phyloP scores from a whole-genome alignment of 2,113 vertebrate genomes.

The Dipodomys merriami region DNA sequence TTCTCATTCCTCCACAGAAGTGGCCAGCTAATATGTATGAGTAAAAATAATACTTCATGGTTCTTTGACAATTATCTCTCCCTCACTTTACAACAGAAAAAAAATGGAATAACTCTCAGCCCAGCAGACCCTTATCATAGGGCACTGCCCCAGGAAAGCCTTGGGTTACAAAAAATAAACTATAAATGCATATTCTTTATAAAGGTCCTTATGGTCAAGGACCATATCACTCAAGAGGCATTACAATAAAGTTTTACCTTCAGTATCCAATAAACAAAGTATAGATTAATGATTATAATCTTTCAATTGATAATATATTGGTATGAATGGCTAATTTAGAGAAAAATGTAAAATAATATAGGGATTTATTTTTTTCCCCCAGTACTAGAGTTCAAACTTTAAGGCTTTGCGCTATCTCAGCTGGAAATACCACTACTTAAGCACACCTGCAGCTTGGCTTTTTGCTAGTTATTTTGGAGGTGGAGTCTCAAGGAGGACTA shows the following conservation, averaged over 20 bases:
- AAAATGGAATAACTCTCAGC: no score
- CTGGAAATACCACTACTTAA: no score
- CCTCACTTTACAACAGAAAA: not conserved
- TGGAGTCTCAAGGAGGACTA: no score
- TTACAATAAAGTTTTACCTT: not conserved
- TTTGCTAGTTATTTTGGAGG: no score
- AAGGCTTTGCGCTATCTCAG: no score
- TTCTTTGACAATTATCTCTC: not conserved
- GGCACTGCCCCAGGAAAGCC: not conserved
- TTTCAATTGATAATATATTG: not conserved
- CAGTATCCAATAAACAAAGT: constrained; percentile 18
- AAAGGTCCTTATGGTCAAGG: not conserved
- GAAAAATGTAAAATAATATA: not conserved
- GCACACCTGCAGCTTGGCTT: no score
- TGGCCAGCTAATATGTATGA: not conserved
- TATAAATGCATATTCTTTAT: not conserved
- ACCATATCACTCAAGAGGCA: not conserved
- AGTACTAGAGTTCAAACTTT: no score
- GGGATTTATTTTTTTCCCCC: no score
- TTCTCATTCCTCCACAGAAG: not conserved
- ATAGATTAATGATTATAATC: not conserved
- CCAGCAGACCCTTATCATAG: not conserved
- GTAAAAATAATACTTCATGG: no score
- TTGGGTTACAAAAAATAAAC: not conserved
- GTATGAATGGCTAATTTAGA: not conserved